Evolutionary conservation across 2,888 invertebrate genomes (phyloP).

Genomic region (Dyspetes luteomarginatus): DNA sequence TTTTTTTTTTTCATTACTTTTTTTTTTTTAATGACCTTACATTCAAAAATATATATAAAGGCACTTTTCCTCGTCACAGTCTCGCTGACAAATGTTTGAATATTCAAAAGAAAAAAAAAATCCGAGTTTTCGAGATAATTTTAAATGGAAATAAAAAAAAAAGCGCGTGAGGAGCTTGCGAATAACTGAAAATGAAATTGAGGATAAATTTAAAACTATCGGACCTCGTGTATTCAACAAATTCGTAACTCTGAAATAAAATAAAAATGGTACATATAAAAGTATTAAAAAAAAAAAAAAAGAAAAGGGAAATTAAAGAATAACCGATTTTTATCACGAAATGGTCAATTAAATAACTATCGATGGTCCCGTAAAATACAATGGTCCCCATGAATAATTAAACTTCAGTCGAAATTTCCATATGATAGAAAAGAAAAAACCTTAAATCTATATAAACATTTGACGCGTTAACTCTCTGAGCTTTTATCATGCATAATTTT

Average conservation of each 20-base stretch:
- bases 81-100: too few species aligned
- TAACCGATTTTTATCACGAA: constrained; percentile 47
- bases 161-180: too few species aligned
- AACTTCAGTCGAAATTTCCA: constrained; percentile 26
- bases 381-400: background rate
- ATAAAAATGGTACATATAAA: background rate
- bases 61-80: background rate
- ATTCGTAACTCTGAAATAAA: background rate
- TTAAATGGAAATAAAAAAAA: too few species aligned
- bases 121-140: too few species aligned
- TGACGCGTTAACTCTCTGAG: constrained; percentile 38
- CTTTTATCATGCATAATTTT: constrained; percentile 75
- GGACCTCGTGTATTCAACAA: too few species aligned
- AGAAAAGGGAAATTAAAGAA: background rate
- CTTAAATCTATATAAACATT: constrained; percentile 11
- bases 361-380: background rate
- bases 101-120: too few species aligned
- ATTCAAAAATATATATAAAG: constrained; percentile 35
- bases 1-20: background rate
- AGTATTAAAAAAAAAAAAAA: background rate
- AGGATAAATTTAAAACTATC: background rate
- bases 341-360: constrained; percentile 17
- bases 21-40: constrained; percentile 15
- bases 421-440: constrained; percentile 4
- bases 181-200: too few species aligned